Evolutionary conservation across 2,888 invertebrate genomes (phyloP).

Genomic region (Eilema caniola): DNA sequence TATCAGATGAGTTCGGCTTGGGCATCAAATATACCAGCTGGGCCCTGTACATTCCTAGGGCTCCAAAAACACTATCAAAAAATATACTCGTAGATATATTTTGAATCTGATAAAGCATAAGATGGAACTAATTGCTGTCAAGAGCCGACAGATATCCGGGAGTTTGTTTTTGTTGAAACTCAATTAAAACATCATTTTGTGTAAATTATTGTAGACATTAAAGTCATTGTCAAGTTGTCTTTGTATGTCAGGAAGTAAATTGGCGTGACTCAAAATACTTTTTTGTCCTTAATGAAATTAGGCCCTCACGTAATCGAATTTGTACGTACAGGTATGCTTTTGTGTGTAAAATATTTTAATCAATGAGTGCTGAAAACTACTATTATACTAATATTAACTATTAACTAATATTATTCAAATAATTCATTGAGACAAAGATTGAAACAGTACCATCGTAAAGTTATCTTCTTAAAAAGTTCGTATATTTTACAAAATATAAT

Average conservation of each 20-base stretch:
- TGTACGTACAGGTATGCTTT: neutral
- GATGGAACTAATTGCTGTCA: conserved; percentile 3
- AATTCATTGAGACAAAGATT: neutral
- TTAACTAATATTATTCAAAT: neutral
- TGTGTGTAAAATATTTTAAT: neutral
- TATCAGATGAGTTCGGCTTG: too few species aligned
- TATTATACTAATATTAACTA: neutral
- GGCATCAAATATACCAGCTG: too few species aligned
- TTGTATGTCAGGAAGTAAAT: conserved; percentile 26
- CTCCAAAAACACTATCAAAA: too few species aligned
- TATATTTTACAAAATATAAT: too few species aligned
- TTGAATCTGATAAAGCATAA: neutral
- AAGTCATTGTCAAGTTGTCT: conserved; percentile 21
- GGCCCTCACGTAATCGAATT: conserved; percentile 12
- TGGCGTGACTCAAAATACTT: conserved; percentile 13
- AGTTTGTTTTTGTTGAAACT: conserved; percentile 11
- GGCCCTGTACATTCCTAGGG: too few species aligned
- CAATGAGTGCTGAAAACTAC: neutral
- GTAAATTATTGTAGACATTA: conserved; percentile 19
- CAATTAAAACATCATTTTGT: conserved; percentile 21
- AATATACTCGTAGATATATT: neutral
- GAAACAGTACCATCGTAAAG: too few species aligned
- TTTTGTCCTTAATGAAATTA: conserved; percentile 13
- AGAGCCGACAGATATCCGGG: conserved; percentile 5
- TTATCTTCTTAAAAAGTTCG: too few species aligned